Evolutionary conservation across 1,140 invertebrate species (phyloP), one percentile per base, ranked within the genome.

Genomic region (Drosophila subpulchrella): DNA sequence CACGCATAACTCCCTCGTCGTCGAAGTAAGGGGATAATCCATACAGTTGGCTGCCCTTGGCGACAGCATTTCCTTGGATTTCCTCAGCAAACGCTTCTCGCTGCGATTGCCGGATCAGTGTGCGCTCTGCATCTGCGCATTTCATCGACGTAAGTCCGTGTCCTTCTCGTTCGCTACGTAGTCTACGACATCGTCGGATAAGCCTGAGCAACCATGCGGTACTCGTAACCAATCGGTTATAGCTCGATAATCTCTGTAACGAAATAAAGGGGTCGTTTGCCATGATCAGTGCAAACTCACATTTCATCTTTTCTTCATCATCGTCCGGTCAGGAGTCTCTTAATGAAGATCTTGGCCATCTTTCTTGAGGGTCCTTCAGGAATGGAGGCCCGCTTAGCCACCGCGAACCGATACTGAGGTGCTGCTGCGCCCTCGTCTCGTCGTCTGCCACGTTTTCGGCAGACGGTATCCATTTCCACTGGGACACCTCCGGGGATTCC

Each of bases 401-500:
- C 39, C 12, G 41, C 48, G 15, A 42, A 13, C n/a, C 30, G 32
- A 15, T 27, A 46, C 7, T 46, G 12, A 7, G 12, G 6, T n/a
- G 10, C 24, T 30, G 17, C 32, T 30, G 7, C 30, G 51, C 10
- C 39, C 20, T 11, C 30, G 13, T 11, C 13, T 41, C 20, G 11
- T 11, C 44, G 8, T 32, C 30, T 32, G 5, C 6, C 30, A 32
- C 30, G 30, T 65, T 71, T 30, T 30, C 38, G 10, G 42, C 38
- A 27, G 32, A 30, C 6, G 44, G 44, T 11, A 63, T 12, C 60
- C 54, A 65, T 11, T n/a, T 53, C 55, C 56, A 60, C 6, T 57
- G 15, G 6, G 13, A 39, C 2, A 27, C 34, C 7, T 59, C 7
- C 0, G 81, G 68, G 7, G 75, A 30, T 20, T 83, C 65, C 42